These are phyloP conservation scores for Pseudomugil gertrudae DNA, from an alignment of 2,797 vertebrate genomes.

Conservation along the genomic window DNA sequence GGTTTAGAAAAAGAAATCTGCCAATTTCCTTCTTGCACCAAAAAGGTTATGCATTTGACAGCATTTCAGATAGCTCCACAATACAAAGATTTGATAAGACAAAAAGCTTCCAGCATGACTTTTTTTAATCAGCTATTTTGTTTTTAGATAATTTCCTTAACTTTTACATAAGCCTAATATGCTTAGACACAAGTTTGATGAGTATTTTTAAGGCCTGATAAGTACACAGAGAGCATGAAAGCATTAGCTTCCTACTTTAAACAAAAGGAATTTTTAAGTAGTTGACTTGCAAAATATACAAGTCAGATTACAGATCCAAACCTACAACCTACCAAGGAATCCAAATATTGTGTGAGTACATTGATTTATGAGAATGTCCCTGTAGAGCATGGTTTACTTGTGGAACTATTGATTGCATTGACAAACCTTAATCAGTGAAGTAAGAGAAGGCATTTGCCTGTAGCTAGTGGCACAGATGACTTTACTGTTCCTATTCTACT, in stretches of 20 bases:
- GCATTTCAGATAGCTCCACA: constrained; percentile 45
- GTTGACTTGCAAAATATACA: neutral
- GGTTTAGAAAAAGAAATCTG: constrained; percentile 42
- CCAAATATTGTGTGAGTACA: constrained; percentile 5
- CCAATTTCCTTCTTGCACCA: constrained; percentile 66
- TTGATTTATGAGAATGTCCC: constrained; percentile 19
- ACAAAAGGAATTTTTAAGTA: neutral
- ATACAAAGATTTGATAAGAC: constrained; percentile 55
- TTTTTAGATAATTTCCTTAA: constrained; percentile 50
- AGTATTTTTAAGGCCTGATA: neutral
- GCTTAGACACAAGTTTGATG: constrained; percentile 19
- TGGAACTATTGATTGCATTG: constrained; percentile 38
- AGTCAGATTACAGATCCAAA: constrained; percentile 3
- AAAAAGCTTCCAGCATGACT: constrained; percentile 51
- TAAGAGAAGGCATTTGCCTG: constrained; percentile 33
- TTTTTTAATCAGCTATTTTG: constrained; percentile 44
- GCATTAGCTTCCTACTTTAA: neutral
- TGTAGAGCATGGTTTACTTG: constrained; percentile 20
- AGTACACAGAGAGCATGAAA: neutral
- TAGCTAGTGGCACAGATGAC: constrained; percentile 29
- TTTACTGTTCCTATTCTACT: constrained; percentile 38
- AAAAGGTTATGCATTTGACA: constrained; percentile 75
- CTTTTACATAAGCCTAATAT: constrained; percentile 22
- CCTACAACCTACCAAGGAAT: neutral
- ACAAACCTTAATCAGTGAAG: constrained; percentile 39